Base-by-base conservation (phyloP, 2,797 vertebrate species). In the Notolabrus celidotus region DNA sequence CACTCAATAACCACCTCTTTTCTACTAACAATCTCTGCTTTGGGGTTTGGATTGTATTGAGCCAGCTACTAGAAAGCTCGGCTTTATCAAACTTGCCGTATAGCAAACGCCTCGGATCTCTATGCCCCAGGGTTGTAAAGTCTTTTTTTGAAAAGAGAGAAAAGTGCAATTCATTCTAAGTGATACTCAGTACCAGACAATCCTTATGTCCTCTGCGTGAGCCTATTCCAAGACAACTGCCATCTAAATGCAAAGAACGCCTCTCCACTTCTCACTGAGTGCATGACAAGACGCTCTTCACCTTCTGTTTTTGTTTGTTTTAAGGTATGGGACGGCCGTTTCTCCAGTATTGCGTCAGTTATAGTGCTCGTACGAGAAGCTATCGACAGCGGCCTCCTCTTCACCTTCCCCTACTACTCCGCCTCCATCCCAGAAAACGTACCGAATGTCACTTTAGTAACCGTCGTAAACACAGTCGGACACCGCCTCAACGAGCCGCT, bases 401-500 rank as follows among this genome's bases (percentile, higher is more conserved):
- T 99, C 85, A 95, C 95, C 23, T 92, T 91, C 15, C 94, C 94
- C 14, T 74, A 93, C 67, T 99, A 99, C 77, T 90, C 91, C 5
- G 95, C 95, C 19, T 83, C 86, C 10, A 94, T 99, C 45, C 90
- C 88, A 34, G 98, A 99, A 89, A 99, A 99, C 87, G 84, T 91
- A 29, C 90, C 93, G 0, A 93, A 97, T 52, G 85, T 94, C 51
- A 95, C 92, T 59, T 91, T 90, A 3, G 90, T 97, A 60, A 94
- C 95, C n/a, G 94, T 98, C 11, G 92, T 99, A 65, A 95, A 92
- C 79, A 92, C 96, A 3, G 23, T 96, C 0, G 97, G 98, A 34
- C 96, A 95, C 85, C 95, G 91, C 31, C 95, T 98, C 70, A 99
- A 99, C 6, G 96, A 98, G 81, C 98, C 98, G 1, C 88, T 99